phyloP scores from a whole-genome alignment of 2,113 vertebrate species.

The Gymnogyps californianus region DNA sequence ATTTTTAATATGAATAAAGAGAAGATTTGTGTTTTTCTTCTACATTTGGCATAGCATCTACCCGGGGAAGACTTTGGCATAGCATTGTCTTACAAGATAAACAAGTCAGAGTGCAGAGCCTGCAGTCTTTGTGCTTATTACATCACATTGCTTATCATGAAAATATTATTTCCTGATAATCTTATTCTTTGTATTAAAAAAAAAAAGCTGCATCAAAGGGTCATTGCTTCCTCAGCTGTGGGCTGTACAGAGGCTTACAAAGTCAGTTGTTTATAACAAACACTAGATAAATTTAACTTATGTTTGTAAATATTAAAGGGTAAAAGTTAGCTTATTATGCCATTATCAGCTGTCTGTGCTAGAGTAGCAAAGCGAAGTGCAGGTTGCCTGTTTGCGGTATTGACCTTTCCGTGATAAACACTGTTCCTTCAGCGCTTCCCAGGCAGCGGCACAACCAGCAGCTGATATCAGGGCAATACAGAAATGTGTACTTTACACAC shows the following conservation, averaged over 20 bases:
- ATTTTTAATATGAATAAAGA: background rate
- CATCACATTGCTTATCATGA: background rate
- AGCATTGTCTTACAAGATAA: background rate
- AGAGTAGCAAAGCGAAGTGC: background rate
- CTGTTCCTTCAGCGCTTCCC: rapidly evolving
- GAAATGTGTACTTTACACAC: background rate
- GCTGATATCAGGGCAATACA: background rate
- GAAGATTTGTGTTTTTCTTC: background rate
- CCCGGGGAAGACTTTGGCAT: background rate
- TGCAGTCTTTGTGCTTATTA: background rate
- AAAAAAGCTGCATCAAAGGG: no score
- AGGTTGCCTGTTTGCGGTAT: background rate
- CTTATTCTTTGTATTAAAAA: background rate
- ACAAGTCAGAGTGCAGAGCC: background rate
- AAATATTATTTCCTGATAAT: background rate
- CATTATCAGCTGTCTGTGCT: background rate
- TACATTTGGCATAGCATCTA: background rate
- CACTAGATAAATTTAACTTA: background rate
- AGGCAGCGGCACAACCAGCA: background rate
- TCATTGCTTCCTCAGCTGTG: background rate
- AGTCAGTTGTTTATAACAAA: background rate
- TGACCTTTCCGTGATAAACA: rapidly evolving
- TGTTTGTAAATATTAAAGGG: background rate
- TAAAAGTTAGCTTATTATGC: background rate
- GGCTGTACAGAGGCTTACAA: background rate